phyloP scores from a whole-genome alignment of 2,888 invertebrate species.

The Cyclophora albipunctata region DNA sequence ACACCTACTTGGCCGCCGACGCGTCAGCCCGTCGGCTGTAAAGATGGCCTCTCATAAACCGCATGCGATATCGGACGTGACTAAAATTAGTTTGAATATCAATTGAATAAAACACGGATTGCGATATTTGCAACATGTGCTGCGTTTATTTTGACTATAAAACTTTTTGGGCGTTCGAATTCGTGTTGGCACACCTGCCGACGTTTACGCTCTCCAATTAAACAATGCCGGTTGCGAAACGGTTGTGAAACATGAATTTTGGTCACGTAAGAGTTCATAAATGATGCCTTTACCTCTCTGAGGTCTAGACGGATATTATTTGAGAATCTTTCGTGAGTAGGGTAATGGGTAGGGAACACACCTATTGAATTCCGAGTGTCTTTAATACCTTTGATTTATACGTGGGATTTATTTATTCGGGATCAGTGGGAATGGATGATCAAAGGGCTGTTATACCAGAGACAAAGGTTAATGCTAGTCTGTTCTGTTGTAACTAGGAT shows the following conservation, averaged over 20 bases:
- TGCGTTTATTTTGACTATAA: no score
- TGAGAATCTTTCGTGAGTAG: slow-evolving; percentile 34
- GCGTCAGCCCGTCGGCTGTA: slow-evolving; percentile 21
- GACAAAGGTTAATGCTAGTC: no score
- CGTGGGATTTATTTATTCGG: slow-evolving; percentile 11
- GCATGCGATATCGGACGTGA: no score
- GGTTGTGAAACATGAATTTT: slow-evolving; percentile 1
- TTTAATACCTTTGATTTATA: slow-evolving; percentile 16
- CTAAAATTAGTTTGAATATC: no score
- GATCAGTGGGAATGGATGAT: slow-evolving; percentile 17
- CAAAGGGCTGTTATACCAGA: background rate
- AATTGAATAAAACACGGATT: no score
- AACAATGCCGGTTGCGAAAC: background rate
- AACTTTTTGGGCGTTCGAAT: no score
- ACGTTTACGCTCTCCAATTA: no score
- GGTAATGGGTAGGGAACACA: slow-evolving; percentile 27
- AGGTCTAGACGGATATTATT: slow-evolving; percentile 32
- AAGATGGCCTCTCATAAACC: no score
- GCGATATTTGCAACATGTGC: no score
- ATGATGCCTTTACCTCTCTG: slow-evolving; percentile 7
- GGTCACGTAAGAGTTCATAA: slow-evolving; percentile 29
- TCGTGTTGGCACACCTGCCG: no score
- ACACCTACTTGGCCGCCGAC: slow-evolving; percentile 49
- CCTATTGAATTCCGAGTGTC: slow-evolving; percentile 34
- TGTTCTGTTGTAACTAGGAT: background rate